Conservation (phyloP, 2,113 vertebrate genomes). For the Ammodytes marinus region DNA sequence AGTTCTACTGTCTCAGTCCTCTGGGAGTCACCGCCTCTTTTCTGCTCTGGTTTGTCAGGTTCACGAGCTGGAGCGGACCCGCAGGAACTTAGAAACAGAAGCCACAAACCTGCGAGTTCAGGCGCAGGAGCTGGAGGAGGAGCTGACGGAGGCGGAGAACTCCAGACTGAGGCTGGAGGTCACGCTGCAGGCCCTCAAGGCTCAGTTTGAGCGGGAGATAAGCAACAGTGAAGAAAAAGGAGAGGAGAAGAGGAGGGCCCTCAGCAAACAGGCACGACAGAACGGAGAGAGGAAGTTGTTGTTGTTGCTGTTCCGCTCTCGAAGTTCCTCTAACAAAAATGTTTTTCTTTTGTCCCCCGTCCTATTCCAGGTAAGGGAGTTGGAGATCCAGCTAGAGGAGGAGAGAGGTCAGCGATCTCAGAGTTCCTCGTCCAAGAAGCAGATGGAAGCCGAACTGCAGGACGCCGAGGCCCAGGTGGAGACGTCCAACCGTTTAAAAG, state of each 20-base stretch:
- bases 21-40: neutral
- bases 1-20: conserved; percentile 3
- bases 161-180: conserved; percentile 84
- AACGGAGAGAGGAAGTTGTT: neutral
- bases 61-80: conserved; percentile 90
- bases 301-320: neutral
- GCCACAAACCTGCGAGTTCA: conserved; percentile 87
- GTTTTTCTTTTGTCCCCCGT: neutral
- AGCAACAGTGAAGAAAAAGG: conserved; percentile 85
- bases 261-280: conserved; percentile 85
- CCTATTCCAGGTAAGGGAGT: conserved; percentile 84
- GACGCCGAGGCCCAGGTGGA: conserved; percentile 87
- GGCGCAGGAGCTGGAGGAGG: conserved; percentile 83
- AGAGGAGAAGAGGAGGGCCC: conserved; percentile 86
- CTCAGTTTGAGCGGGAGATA: conserved; percentile 87
- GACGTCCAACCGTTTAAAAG: conserved; percentile 84
- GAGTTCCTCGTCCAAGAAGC: conserved; percentile 86
- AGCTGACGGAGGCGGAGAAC: conserved; percentile 78
- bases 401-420: conserved; percentile 90
- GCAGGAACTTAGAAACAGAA: conserved; percentile 87
- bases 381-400: conserved; percentile 90
- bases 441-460: conserved; percentile 90
- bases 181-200: conserved; percentile 86
- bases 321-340: neutral
- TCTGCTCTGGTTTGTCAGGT: conserved; percentile 81